phyloP scores from a whole-genome alignment of 2,888 invertebrate genomes.

The Drosophila paramelanica region DNA sequence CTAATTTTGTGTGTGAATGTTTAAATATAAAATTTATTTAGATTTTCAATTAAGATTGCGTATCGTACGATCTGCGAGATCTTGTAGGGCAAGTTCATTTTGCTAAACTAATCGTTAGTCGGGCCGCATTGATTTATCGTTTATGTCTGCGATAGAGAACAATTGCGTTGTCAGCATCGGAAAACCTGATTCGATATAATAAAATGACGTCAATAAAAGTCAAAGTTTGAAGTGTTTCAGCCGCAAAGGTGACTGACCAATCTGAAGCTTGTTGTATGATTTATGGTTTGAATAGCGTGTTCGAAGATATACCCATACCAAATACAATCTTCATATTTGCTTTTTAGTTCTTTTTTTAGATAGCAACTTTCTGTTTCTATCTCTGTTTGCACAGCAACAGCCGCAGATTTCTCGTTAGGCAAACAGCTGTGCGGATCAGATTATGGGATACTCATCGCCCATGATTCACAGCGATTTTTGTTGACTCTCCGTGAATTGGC shows the following conservation, averaged over 20 bases:
- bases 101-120: conserved; percentile 16
- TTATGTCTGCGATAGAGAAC: conserved; percentile 4
- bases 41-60: conserved; percentile 40
- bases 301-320: background rate
- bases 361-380: background rate
- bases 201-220: conserved; percentile 28
- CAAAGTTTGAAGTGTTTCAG: conserved; percentile 1
- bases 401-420: conserved; percentile 7
- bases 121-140: conserved; percentile 31
- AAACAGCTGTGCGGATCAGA: conserved; percentile 17
- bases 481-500: conserved; percentile 44
- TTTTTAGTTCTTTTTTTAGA: background rate
- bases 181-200: conserved; percentile 29
- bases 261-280: too few species aligned
- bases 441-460: conserved; percentile 18
- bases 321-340: background rate
- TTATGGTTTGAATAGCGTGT: background rate
- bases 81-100: conserved; percentile 36
- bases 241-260: conserved; percentile 44
- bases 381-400: background rate
- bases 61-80: conserved; percentile 12
- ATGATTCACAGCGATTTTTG: conserved; percentile 47
- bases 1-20: background rate
- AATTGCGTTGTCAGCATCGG: conserved; percentile 38
- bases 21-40: background rate